Evolutionary conservation across 1,140 invertebrate genomes (phyloP).

Genomic region (Vanessa tameamea): DNA sequence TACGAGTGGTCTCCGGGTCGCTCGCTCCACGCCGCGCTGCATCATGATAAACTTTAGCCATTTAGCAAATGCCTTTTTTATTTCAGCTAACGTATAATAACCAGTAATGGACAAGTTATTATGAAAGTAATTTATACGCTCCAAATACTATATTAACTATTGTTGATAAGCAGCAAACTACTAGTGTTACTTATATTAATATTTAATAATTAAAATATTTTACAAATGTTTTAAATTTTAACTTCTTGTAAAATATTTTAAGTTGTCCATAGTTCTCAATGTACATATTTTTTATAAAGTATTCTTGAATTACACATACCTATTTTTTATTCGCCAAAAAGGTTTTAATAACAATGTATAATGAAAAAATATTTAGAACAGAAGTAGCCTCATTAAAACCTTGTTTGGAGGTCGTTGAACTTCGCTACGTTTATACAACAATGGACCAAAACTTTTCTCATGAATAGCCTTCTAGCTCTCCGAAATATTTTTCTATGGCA

Average conservation of each 20-base stretch:
- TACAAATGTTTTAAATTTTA: no score
- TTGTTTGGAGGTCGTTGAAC: constrained; percentile 23
- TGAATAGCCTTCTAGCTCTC: constrained; percentile 19
- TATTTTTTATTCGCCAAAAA: no score
- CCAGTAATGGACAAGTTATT: no score
- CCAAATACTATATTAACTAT: background rate
- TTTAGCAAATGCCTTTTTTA: constrained; percentile 5
- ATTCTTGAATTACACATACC: no score
- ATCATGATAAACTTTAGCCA: constrained; percentile 38
- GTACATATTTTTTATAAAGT: no score
- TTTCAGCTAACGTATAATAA: background rate
- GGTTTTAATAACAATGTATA: no score
- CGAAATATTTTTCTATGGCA: constrained; percentile 13
- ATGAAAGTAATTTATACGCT: background rate
- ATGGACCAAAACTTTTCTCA: constrained; percentile 21
- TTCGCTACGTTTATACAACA: constrained; percentile 21
- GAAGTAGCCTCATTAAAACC: constrained; percentile 17
- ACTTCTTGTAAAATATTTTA: no score
- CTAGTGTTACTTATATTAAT: background rate
- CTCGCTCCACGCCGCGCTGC: constrained; percentile 32
- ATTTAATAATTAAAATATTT: background rate
- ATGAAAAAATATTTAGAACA: background rate
- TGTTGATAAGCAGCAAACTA: background rate
- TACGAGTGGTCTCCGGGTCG: constrained; percentile 27
- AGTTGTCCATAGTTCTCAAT: no score